A percentile compares a stretch with the other conserved stretches of the same genome.
Evolutionary conservation across 92 coral and sea anemone genomes (phyloP).

Genomic region (Metridium senile): DNA sequence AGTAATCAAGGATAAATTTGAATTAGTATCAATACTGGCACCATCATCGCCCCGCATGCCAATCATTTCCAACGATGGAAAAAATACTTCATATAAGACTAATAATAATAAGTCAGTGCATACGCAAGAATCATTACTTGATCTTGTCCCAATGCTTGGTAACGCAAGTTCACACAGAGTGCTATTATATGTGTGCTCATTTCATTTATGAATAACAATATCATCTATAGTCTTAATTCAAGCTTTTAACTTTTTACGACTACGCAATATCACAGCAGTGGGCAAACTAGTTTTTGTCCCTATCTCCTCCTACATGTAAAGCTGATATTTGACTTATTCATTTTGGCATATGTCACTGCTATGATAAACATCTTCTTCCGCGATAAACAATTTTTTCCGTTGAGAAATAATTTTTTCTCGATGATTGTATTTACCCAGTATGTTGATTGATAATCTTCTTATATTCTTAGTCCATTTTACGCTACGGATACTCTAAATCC

Average conservation of each 20-base stretch:
- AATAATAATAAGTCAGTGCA: too few species aligned
- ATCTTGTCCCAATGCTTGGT: too few species aligned
- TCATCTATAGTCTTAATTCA: not conserved
- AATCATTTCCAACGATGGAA: not conserved
- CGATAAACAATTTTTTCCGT: not conserved
- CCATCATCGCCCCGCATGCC: too few species aligned
- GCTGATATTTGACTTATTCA: not conserved
- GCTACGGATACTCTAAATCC: not conserved
- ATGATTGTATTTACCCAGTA: not conserved
- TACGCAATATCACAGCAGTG: not conserved
- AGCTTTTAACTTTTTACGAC: not conserved
- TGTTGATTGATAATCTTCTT: not conserved
- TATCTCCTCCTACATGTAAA: too few species aligned
- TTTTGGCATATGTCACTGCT: not conserved
- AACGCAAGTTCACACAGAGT: too few species aligned
- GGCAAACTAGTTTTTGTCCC: not conserved
- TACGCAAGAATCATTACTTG: too few species aligned
- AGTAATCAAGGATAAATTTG: not conserved
- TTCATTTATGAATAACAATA: not conserved
- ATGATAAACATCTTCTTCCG: not conserved
- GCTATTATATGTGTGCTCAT: not conserved
- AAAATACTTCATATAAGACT: not conserved
- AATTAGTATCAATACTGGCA: not conserved
- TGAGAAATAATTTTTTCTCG: not conserved
- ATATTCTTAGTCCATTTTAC: not conserved